These are phyloP conservation scores for Drosophila villosipedis DNA, from an alignment of 2,888 invertebrate genomes.

Conservation along the genomic window DNA sequence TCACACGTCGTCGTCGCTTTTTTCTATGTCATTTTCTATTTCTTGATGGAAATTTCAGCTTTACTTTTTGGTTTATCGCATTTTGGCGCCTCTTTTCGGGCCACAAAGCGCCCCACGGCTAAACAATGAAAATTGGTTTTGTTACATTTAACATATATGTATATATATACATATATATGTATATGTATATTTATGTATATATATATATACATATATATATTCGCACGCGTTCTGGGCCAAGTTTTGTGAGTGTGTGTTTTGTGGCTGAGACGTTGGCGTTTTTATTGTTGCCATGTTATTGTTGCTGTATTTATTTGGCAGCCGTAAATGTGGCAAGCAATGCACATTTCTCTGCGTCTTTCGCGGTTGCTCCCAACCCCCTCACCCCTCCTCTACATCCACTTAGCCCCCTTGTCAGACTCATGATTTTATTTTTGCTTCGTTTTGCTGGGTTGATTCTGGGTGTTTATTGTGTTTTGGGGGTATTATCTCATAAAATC, in stretches of 20 bases:
- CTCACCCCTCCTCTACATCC: background rate
- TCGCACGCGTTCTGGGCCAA: constrained; percentile 56
- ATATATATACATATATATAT: constrained; percentile 52
- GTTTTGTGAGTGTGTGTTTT: constrained; percentile 47
- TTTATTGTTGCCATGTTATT: constrained; percentile 72
- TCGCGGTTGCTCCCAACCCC: constrained; percentile 30
- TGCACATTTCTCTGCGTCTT: constrained; percentile 51
- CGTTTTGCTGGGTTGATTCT: constrained; percentile 10
- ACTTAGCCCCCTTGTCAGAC: background rate
- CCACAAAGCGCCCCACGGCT: constrained; percentile 61
- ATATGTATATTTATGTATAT: constrained; percentile 33
- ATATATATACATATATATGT: constrained; percentile 35
- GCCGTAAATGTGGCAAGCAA: constrained; percentile 39
- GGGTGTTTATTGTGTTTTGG: constrained; percentile 54
- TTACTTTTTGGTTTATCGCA: constrained; percentile 66
- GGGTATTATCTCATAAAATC: constrained; percentile 78
- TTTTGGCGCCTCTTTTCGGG: constrained; percentile 38
- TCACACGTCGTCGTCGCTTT: constrained; percentile 51
- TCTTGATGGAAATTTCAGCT: constrained; percentile 20
- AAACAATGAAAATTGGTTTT: constrained; percentile 82
- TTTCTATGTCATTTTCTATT: background rate
- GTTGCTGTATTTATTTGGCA: constrained; percentile 76
- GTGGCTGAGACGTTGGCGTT: constrained; percentile 63
- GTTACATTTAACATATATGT: constrained; percentile 67
- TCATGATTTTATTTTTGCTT: constrained; percentile 6